phyloP scores from a whole-genome alignment of 2,888 invertebrate species.

The Epinotia brunnichana region DNA sequence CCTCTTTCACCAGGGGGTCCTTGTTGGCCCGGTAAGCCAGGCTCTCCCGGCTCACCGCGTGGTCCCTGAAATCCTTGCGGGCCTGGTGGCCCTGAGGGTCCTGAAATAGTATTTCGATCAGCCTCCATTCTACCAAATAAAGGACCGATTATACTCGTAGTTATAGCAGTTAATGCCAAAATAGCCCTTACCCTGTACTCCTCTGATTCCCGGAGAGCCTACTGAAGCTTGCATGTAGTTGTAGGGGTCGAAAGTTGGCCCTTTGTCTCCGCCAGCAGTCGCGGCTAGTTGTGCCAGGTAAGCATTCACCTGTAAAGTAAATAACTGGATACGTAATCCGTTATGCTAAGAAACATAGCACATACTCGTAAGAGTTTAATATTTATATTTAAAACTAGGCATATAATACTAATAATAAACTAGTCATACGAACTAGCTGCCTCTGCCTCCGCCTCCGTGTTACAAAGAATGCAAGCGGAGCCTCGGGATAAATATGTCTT shows the following conservation, averaged over 20 bases:
- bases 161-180: not conserved
- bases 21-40: conserved; percentile 86
- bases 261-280: conserved; percentile 90
- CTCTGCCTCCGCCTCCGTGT: no score
- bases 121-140: not conserved
- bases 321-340: not conserved
- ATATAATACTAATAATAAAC: no score
- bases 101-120: conserved; percentile 51
- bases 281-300: conserved; percentile 90
- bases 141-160: not conserved
- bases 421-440: no score
- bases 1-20: conserved; percentile 89
- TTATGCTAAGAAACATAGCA: no score
- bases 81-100: conserved; percentile 79
- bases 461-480: no score
- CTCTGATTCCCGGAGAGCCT: conserved; percentile 91
- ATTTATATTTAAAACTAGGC: no score
- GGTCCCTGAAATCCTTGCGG: conserved; percentile 93
- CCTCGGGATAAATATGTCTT: no score
- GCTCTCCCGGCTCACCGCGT: conserved; percentile 91
- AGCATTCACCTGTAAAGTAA: conserved; percentile 81
- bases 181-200: conserved; percentile 85
- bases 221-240: conserved; percentile 91
- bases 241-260: conserved; percentile 87
- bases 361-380: no score